Evolutionary conservation across 2,113 vertebrate genomes (phyloP).

Genomic region (Mus pahari): DNA sequence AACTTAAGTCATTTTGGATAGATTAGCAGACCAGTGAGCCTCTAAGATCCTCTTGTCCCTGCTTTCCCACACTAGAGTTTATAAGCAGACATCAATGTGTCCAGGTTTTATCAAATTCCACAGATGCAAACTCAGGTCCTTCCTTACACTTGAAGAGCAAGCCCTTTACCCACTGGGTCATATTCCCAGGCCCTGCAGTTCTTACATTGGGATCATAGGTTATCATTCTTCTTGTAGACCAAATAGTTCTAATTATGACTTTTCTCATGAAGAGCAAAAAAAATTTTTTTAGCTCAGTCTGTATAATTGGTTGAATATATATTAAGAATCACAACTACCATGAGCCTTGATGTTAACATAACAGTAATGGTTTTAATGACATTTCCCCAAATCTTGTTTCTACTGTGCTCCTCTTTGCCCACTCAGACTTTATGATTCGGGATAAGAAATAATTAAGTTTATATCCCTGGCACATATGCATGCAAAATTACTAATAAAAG

Average conservation of each 20-base stretch:
- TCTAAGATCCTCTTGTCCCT: background rate
- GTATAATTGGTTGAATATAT: slow-evolving; percentile 25
- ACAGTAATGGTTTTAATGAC: slow-evolving; percentile 36
- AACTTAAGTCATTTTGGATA: background rate
- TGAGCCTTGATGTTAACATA: background rate
- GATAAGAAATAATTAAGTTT: slow-evolving; percentile 33
- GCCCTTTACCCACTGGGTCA: background rate
- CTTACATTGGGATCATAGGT: background rate
- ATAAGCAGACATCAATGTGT: background rate
- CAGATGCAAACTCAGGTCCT: background rate
- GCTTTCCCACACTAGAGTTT: background rate
- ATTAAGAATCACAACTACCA: slow-evolving; percentile 17
- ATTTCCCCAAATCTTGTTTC: slow-evolving; percentile 29
- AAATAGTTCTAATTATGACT: slow-evolving; percentile 28
- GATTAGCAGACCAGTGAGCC: background rate
- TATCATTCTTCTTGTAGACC: slow-evolving; percentile 20
- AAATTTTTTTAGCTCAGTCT: background rate
- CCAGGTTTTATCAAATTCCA: background rate
- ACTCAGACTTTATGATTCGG: slow-evolving; percentile 16
- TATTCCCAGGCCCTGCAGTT: background rate
- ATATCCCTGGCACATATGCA: background rate
- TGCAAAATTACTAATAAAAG: slow-evolving; percentile 39
- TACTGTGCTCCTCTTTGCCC: background rate
- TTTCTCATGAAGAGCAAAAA: slow-evolving; percentile 50
- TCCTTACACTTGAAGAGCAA: background rate